Evolutionary conservation across 23 tunicate genomes (phyloP).

Genomic region (Halocynthia aurantium): DNA sequence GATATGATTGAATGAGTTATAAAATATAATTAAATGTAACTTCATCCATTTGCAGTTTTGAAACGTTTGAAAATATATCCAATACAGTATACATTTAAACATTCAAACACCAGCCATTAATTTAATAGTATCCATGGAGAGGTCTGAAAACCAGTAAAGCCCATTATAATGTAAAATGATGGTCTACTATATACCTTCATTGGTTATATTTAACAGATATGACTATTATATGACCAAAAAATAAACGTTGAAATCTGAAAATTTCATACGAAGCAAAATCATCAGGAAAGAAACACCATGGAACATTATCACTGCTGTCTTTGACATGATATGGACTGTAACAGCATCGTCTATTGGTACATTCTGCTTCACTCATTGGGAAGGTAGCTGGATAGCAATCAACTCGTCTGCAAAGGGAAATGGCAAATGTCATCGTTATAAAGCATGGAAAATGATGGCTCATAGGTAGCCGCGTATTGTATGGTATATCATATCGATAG

Average conservation of each 20-base stretch:
- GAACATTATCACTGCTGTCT: constrained; percentile 41
- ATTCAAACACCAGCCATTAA: too few relatives aligned
- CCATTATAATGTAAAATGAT: too few relatives aligned
- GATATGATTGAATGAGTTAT: not conserved
- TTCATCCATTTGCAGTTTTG: too few relatives aligned
- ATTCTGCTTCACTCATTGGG: constrained; percentile 46
- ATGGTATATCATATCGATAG: too few relatives aligned
- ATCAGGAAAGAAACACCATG: constrained; percentile 85
- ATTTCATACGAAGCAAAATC: constrained; percentile 49
- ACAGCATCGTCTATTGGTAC: constrained; percentile 84
- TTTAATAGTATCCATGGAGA: too few relatives aligned
- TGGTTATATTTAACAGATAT: too few relatives aligned
- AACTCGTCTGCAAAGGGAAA: constrained; percentile 19
- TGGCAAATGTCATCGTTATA: not conserved
- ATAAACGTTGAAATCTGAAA: constrained; percentile 21
- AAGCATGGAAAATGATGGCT: too few relatives aligned
- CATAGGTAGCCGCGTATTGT: too few relatives aligned
- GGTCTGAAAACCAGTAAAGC: too few relatives aligned
- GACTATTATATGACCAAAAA: not conserved
- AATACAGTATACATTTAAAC: too few relatives aligned
- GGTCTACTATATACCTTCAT: too few relatives aligned
- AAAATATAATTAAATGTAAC: not conserved
- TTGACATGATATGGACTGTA: constrained; percentile 33
- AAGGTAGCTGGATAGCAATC: constrained; percentile 82
- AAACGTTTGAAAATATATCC: too few relatives aligned